phyloP scores from a whole-genome alignment of 2,888 invertebrate genomes.

The Cryptocephalus moraei region DNA sequence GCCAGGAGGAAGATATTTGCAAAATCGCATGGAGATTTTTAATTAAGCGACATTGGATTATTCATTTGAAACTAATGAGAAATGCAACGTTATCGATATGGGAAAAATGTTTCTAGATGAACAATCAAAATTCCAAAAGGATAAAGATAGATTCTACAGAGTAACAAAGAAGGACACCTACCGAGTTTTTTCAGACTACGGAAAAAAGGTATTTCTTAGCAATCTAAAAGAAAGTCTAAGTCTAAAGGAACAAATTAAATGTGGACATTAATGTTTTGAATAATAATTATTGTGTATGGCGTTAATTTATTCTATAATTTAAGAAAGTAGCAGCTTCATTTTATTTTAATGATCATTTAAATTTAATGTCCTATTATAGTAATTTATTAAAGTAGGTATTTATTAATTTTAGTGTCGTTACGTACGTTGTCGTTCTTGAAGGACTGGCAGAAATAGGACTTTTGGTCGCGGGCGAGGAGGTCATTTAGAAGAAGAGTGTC shows the following conservation, averaged over 20 bases:
- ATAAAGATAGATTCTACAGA: constrained; percentile 22
- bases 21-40: constrained; percentile 21
- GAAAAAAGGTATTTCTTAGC: constrained; percentile 24
- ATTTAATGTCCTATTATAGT: no score
- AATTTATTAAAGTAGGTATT: no score
- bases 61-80: constrained; percentile 14
- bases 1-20: constrained; percentile 11
- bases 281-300: no score
- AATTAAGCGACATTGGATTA: constrained; percentile 25
- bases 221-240: constrained; percentile 20
- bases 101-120: constrained; percentile 21
- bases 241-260: constrained; percentile 23
- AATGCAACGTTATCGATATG: constrained; percentile 26
- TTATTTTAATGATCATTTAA: no score
- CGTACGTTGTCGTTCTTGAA: no score
- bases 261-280: constrained; percentile 16
- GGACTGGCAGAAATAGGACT: no score
- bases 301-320: no score
- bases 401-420: no score
- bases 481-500: no score
- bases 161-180: constrained; percentile 23
- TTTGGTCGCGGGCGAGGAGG: no score
- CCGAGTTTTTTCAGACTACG: constrained; percentile 27
- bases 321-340: no score
- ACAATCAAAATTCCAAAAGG: constrained; percentile 18